Conservation (phyloP, 2,888 invertebrate genomes). For the Lasioglossum malachurum region DNA sequence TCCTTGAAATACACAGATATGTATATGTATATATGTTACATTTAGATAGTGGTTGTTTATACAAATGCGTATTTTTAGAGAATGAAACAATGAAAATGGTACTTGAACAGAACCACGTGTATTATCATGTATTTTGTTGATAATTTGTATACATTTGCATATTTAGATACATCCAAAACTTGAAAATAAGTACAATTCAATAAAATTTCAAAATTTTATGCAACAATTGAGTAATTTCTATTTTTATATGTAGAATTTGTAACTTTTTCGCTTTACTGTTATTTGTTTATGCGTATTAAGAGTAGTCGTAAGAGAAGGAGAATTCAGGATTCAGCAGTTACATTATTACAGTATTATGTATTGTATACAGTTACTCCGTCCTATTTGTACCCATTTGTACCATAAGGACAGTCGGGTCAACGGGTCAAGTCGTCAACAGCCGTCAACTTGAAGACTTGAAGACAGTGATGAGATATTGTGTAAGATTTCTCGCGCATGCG, state of each 20-base stretch:
- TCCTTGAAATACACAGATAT: not conserved
- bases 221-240: not conserved
- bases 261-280: not conserved
- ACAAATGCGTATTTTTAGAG: constrained; percentile 9
- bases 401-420: too few relatives aligned
- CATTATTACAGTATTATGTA: too few relatives aligned
- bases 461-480: too few relatives aligned
- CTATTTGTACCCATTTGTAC: too few relatives aligned
- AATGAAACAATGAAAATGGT: constrained; percentile 3
- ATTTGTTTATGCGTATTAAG: not conserved
- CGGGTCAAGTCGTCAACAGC: too few relatives aligned
- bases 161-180: not conserved
- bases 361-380: too few relatives aligned
- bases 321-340: not conserved
- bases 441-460: too few relatives aligned
- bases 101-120: constrained; percentile 6
- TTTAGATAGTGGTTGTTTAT: constrained; percentile 1
- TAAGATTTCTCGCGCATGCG: too few relatives aligned
- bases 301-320: not conserved
- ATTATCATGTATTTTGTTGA: constrained; percentile 15
- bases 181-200: not conserved
- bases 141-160: constrained; percentile 16
- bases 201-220: not conserved
- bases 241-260: not conserved
- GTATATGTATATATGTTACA: constrained; percentile 8